Evolutionary conservation across 2,113 vertebrate genomes (phyloP).

Genomic region (Proteles cristata): DNA sequence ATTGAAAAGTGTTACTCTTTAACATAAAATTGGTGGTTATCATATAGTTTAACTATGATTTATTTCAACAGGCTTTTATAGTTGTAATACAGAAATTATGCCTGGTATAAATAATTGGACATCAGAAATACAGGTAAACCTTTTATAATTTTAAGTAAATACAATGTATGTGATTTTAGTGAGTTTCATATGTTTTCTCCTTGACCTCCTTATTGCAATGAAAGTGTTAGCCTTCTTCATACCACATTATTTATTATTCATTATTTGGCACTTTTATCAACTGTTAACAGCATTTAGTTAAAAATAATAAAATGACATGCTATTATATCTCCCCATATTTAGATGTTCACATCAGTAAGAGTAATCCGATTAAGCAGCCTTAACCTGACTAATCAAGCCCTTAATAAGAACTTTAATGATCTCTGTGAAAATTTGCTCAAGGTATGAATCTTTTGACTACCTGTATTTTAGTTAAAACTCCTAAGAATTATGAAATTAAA

Average conservation of each 20-base stretch:
- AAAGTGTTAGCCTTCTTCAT: slow-evolving; percentile 1
- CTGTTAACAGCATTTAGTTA: background rate
- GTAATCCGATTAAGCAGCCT: slow-evolving; percentile 94
- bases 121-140: slow-evolving; percentile 93
- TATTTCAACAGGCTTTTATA: slow-evolving; percentile 93
- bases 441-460: slow-evolving; percentile 85
- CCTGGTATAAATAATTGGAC: slow-evolving; percentile 99
- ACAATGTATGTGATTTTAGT: background rate
- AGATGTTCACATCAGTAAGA: slow-evolving; percentile 99
- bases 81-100: slow-evolving; percentile 98
- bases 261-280: background rate
- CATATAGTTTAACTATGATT: slow-evolving; percentile 52
- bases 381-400: slow-evolving; percentile 95
- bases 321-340: slow-evolving; percentile 60
- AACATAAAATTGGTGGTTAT: background rate
- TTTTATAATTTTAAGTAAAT: slow-evolving; percentile 49
- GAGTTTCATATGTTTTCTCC: slow-evolving; percentile 29
- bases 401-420: slow-evolving; percentile 98
- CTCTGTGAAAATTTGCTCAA: slow-evolving; percentile 98
- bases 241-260: background rate
- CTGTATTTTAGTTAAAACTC: background rate
- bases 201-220: background rate
- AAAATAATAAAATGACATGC: background rate
- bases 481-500: background rate
- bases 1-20: slow-evolving; percentile 41